Evolutionary conservation across 2,888 invertebrate genomes (phyloP), one percentile per base, ranked within the genome.

Genomic region (Lobophora halterata): DNA sequence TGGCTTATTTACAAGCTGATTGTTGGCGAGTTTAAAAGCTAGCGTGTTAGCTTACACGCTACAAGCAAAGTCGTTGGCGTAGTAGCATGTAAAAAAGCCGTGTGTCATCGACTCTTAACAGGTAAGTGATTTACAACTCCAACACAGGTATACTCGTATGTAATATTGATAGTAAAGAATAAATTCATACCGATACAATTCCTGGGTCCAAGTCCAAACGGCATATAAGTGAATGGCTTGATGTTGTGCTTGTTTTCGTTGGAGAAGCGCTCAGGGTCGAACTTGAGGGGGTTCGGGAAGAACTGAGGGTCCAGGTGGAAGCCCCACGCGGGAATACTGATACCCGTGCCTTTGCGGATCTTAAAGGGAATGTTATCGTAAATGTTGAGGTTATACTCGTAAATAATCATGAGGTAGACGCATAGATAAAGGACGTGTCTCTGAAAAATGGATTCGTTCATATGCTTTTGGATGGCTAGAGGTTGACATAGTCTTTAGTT

Each of bases 171-270:
- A 20, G 20, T 18, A 19, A 5, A 3, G 9, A 64, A 80, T 46
- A 52, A 19, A n/a, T 3, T 14, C 49, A 61, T 49, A 79, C 91
- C 92, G 31, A 92, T 89, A 51, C 92, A 92, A 57, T 86, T 90
- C 36, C 91, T 81, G 1, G 89, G 91, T 2, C 92, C 92, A 0
- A 77, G 18, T 1, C 91, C 91, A 33, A 91, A 91, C 0, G 90
- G 90, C 50, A 87, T 49, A 43, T 88, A 90, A 0, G 66, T 43
- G 5, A 65, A 60, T 0, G 71, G 62, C 34, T 69, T 55, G 3
- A 79, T 74, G 0, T 77, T 78, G 1, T 73, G 65, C 49, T 88
- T 89, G 54, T 90, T 91, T 46, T 90, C 88, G 0, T 89, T 87
- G 1, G 76, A 89, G 49, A 91, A 91, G 8, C 91, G 64, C 46